Evolutionary conservation across 2,888 invertebrate species (phyloP).

Genomic region (Griposia aprilina): DNA sequence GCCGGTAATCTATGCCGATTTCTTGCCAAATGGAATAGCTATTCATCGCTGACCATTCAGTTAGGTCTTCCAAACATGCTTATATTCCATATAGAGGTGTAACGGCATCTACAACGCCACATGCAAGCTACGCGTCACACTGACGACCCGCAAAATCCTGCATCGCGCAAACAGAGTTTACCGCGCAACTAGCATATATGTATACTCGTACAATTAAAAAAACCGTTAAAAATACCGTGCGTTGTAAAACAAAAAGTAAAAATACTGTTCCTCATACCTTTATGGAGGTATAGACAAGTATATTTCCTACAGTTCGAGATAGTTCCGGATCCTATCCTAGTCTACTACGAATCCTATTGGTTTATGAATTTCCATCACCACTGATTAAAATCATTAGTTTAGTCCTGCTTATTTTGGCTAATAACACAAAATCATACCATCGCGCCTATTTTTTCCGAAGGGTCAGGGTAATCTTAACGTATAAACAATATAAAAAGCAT

Average conservation of each 20-base stretch:
- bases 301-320: background rate
- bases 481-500: background rate
- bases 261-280: too few species aligned
- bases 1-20: slow-evolving; percentile 21
- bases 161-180: too few species aligned
- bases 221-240: too few species aligned
- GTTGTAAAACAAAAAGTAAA: too few species aligned
- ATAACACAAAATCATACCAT: background rate
- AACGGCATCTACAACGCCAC: too few species aligned
- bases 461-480: background rate
- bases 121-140: too few species aligned
- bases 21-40: slow-evolving; percentile 27
- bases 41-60: slow-evolving; percentile 36
- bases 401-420: background rate
- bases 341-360: background rate
- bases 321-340: too few species aligned
- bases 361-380: background rate
- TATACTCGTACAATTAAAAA: too few species aligned
- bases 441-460: background rate
- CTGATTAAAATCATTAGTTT: background rate
- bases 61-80: slow-evolving; percentile 20
- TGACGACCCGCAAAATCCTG: too few species aligned
- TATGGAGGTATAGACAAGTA: background rate
- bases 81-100: background rate
- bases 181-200: too few species aligned